Evolutionary conservation across 1,140 invertebrate genomes (phyloP).

Genomic region (Zaprionus davidi): DNA sequence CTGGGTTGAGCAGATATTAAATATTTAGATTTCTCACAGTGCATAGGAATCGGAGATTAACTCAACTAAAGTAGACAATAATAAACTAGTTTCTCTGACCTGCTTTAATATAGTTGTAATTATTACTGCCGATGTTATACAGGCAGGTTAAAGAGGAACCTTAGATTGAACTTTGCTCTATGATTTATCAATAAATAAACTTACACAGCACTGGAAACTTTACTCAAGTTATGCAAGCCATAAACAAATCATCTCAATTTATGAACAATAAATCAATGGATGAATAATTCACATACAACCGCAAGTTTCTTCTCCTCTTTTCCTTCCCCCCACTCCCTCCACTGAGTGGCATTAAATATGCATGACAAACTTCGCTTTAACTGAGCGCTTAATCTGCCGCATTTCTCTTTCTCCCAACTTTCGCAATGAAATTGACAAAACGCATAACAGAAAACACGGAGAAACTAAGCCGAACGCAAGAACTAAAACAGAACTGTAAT

Average conservation of each 20-base stretch:
- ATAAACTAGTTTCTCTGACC: background rate
- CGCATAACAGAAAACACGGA: constrained; percentile 31
- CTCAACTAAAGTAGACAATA: background rate
- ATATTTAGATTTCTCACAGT: background rate
- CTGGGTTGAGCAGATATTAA: background rate
- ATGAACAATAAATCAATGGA: background rate
- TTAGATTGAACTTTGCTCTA: background rate
- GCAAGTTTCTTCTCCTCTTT: background rate
- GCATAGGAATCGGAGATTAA: background rate
- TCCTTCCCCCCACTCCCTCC: no score
- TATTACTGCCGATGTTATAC: background rate
- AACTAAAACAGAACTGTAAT: constrained; percentile 55
- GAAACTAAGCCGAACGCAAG: constrained; percentile 39
- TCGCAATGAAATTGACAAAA: constrained; percentile 23
- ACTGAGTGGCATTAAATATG: constrained; percentile 2
- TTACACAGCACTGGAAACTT: background rate
- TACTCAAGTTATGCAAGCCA: background rate
- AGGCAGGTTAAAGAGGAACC: background rate
- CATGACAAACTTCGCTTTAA: constrained; percentile 15
- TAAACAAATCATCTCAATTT: background rate
- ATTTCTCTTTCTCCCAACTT: constrained; percentile 20
- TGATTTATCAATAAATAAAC: background rate
- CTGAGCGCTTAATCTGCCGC: constrained; percentile 24
- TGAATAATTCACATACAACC: background rate
- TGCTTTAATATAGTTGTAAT: background rate